Evolutionary conservation across 2,888 invertebrate genomes (phyloP).

Genomic region (Tenthredo notha): DNA sequence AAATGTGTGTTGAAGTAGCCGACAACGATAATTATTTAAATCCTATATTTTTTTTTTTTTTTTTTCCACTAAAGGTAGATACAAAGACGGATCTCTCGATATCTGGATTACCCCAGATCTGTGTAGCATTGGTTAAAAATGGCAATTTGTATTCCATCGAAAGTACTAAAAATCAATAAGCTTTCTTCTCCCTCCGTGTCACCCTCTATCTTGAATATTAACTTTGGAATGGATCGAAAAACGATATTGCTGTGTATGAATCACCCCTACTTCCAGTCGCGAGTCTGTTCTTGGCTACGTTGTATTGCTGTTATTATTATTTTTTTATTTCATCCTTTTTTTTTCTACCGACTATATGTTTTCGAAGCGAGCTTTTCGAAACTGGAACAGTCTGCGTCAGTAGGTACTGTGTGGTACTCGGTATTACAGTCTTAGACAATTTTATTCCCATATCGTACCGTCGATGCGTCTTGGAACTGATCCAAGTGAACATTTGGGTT

Average conservation of each 20-base stretch:
- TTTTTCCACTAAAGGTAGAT: neutral
- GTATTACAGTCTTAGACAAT: constrained; percentile 35
- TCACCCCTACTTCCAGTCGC: constrained; percentile 22
- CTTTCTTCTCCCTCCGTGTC: constrained; percentile 14
- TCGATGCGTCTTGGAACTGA: constrained; percentile 66
- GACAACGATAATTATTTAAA: neutral
- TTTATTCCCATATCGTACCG: constrained; percentile 52
- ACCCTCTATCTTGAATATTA: constrained; percentile 45
- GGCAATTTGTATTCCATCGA: constrained; percentile 48
- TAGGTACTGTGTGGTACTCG: constrained; percentile 7
- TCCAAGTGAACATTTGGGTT: constrained; percentile 67
- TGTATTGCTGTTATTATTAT: neutral
- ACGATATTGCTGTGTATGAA: constrained; percentile 41
- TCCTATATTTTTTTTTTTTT: neutral
- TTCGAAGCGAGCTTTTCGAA: neutral
- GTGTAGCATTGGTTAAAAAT: constrained; percentile 35
- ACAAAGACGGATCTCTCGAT: neutral
- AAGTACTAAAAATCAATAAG: constrained; percentile 45
- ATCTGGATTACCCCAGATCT: constrained; percentile 5
- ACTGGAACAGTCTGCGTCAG: constrained; percentile 4
- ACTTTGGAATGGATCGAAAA: constrained; percentile 31
- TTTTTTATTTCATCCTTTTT: neutral
- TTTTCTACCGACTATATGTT: neutral
- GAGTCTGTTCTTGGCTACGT: neutral
- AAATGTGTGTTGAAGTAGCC: neutral